Evolutionary conservation across 2,888 invertebrate species (phyloP).

Genomic region (Phalera bucephala): DNA sequence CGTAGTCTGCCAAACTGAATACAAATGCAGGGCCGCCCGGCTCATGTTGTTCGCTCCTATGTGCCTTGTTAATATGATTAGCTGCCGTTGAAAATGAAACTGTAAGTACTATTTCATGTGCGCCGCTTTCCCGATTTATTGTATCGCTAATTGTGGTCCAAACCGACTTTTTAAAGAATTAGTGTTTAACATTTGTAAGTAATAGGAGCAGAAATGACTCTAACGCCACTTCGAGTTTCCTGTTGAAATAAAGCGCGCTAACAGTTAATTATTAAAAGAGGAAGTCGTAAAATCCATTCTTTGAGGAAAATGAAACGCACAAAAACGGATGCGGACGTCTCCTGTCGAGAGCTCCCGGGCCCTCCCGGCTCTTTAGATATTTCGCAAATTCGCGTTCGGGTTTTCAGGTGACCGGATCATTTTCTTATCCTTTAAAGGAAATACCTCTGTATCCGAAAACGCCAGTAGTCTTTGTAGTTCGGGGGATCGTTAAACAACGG

Average conservation of each 20-base stretch:
- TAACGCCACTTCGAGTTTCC: constrained; percentile 18
- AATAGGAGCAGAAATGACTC: constrained; percentile 10
- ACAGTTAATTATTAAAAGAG: constrained; percentile 60
- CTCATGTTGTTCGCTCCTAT: constrained; percentile 41
- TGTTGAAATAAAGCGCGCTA: constrained; percentile 39
- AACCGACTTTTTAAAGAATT: not conserved
- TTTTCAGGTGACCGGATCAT: constrained; percentile 53
- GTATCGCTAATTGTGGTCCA: not conserved
- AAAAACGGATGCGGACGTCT: constrained; percentile 66
- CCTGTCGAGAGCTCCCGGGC: constrained; percentile 45
- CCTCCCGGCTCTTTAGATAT: constrained; percentile 48
- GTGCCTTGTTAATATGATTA: constrained; percentile 54
- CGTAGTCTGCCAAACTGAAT: constrained; percentile 79
- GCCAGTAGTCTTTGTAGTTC: constrained; percentile 43
- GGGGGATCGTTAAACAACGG: constrained; percentile 54
- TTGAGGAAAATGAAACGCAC: constrained; percentile 58
- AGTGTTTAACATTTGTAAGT: not conserved
- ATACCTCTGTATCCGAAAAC: constrained; percentile 29
- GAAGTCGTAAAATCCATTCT: constrained; percentile 66
- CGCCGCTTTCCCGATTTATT: constrained; percentile 11
- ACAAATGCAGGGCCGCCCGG: constrained; percentile 66
- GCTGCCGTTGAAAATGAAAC: constrained; percentile 27
- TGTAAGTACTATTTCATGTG: constrained; percentile 12
- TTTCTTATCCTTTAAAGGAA: constrained; percentile 45
- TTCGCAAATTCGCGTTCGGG: constrained; percentile 58